Percentiles rank a stretch among this genome's conserved stretches.
Conservation (phyloP, 2,797 vertebrate species). For the Spheniscus humboldti region DNA sequence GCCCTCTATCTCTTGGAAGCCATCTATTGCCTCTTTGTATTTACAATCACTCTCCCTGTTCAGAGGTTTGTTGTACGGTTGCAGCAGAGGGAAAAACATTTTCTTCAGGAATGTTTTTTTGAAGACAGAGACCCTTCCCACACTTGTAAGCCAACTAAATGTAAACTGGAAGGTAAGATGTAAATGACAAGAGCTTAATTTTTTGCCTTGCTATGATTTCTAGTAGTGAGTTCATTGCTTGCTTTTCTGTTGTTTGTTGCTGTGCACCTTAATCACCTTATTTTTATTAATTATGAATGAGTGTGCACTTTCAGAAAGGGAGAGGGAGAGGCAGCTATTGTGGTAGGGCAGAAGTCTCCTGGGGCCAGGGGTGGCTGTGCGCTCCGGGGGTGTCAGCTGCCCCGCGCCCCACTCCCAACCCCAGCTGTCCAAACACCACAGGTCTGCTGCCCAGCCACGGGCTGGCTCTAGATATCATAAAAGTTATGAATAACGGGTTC, state of each 20-base stretch:
- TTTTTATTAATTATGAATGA: background rate
- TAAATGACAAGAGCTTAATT: background rate
- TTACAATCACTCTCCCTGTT: background rate
- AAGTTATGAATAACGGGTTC: background rate
- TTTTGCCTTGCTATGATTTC: background rate
- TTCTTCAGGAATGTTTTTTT: background rate
- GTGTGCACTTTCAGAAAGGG: background rate
- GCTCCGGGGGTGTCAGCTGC: background rate
- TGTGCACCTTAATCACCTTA: background rate
- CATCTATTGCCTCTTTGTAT: background rate
- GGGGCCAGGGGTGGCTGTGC: background rate
- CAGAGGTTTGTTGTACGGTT: background rate
- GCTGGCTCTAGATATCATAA: background rate
- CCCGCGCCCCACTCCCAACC: background rate
- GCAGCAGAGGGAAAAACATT: background rate
- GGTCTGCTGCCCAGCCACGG: background rate
- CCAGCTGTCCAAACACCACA: background rate
- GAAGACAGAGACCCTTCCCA: background rate
- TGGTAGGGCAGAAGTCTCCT: background rate
- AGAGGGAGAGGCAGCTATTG: rapidly evolving
- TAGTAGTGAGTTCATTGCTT: background rate
- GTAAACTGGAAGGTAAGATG: background rate
- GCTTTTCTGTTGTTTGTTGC: background rate
- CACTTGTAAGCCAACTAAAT: background rate
- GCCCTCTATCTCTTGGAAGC: background rate